Evolutionary conservation across 2,113 vertebrate species (phyloP).

Genomic region (Oncorhynchus masou): DNA sequence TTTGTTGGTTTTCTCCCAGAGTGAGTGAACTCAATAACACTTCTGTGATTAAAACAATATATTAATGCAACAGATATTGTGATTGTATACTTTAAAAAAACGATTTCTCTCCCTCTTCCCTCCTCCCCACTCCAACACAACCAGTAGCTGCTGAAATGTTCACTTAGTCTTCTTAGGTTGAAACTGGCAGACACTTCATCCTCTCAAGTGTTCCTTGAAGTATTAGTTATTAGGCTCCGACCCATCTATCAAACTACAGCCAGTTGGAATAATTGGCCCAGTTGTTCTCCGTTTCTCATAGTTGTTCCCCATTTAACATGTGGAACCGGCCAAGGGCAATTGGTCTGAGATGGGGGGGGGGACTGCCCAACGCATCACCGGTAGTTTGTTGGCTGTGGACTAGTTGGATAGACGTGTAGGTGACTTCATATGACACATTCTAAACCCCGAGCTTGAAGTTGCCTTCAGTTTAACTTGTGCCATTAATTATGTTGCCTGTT

Average conservation of each 20-base stretch:
- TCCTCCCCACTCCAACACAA: not conserved
- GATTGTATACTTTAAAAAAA: conserved; percentile 40
- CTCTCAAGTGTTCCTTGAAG: not conserved
- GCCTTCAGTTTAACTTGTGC: conserved; percentile 9
- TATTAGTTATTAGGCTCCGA: not conserved
- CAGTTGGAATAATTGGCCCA: not conserved
- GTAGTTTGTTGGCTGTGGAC: too few relatives aligned
- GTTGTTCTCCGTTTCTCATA: too few relatives aligned
- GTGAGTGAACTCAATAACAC: conserved; percentile 55
- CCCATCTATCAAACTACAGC: not conserved
- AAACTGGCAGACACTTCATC: not conserved
- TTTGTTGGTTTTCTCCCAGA: conserved; percentile 44
- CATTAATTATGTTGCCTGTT: conserved; percentile 20
- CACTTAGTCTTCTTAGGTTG: not conserved
- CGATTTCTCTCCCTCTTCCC: conserved; percentile 19
- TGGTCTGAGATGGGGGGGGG: too few relatives aligned
- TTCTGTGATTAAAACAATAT: conserved; percentile 65
- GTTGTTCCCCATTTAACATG: too few relatives aligned
- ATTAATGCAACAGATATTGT: conserved; percentile 60
- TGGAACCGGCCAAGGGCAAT: too few relatives aligned
- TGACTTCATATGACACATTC: not conserved
- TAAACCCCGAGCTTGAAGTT: not conserved
- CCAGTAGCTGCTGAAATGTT: not conserved
- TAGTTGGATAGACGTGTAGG: too few relatives aligned
- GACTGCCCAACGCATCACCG: too few relatives aligned